Percentiles rank a stretch among this genome's conserved stretches.
phyloP scores from a whole-genome alignment of 2,797 vertebrate species.

The Anableps anableps region DNA sequence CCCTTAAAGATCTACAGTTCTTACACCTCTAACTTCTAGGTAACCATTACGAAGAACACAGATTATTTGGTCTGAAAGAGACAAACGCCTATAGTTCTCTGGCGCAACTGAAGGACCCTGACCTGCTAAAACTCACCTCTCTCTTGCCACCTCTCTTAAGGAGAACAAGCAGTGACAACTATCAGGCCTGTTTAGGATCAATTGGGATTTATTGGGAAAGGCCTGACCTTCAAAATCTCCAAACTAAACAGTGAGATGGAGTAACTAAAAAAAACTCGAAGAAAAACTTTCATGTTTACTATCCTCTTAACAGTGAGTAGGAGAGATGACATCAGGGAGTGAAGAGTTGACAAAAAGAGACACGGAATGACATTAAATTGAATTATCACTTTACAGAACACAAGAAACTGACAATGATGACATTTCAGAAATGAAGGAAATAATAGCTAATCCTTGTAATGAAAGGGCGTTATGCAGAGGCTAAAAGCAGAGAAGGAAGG shows the following conservation, averaged over 20 bases:
- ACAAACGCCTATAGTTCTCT: not conserved
- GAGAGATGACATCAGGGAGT: not conserved
- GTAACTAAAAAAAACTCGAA: not conserved
- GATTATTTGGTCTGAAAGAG: not conserved
- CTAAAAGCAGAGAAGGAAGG: not conserved
- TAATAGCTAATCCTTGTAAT: not conserved
- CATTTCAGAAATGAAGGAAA: not conserved
- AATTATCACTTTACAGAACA: not conserved
- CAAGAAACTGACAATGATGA: not conserved
- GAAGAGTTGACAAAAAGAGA: not conserved
- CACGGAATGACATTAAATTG: not conserved
- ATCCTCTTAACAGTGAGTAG: conserved; percentile 11
- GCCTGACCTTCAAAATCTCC: not conserved
- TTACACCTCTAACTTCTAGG: not conserved
- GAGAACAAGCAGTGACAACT: not conserved
- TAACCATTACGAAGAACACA: too few relatives aligned
- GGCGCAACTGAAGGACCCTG: not conserved
- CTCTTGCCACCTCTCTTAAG: not conserved
- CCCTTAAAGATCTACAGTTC: not conserved
- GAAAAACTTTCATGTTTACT: conserved; percentile 33
- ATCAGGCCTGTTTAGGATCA: not conserved
- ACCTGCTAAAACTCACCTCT: not conserved
- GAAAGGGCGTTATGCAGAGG: not conserved
- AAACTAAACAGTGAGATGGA: not conserved
- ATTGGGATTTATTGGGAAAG: not conserved